Evolutionary conservation across 1,140 invertebrate genomes (phyloP), one percentile per base, ranked within the genome.

Genomic region (Cheumatopsyche charites): DNA sequence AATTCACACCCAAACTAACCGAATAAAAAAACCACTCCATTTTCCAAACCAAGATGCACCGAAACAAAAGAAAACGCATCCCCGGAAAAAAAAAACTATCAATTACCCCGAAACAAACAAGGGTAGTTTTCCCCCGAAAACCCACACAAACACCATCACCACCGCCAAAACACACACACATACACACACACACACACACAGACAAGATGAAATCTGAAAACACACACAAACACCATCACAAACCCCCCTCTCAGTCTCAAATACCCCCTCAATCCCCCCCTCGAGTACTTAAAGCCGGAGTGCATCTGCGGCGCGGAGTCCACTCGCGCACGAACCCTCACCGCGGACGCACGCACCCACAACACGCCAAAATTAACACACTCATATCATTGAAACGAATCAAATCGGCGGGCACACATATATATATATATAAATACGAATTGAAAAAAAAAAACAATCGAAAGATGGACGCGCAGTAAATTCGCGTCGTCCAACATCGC

Each of bases 311-410:
- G 67, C 74, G 52, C 67, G 72, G 74, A 75, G 74, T 75, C 72
- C 74, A 75, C 61, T 75, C 70, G 74, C 74, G 74, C 67, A 75
- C 74, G 74, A 75, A 75, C 68, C 74, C 72, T 72, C 74, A 42
- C 70, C 41, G 70, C 41, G 69, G 52, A 70, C 67, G 71, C 70
- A 75, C 67, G n/a, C n/a, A 36, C 17, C 25, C 62, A 43, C 26
- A 9, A 4, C 43, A 15, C 69, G 41, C n/a, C 9, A 13, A 23
- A 21, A 17, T 25, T 26, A 11, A 68, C 7, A 52, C 5, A 52
- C 5, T 19, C 49, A 52, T 19, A 19, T 62, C 13, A 36, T 41
- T 42, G n/a, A n/a, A n/a, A n/a, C n/a, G n/a, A n/a, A n/a, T n/a
- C n/a, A n/a, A n/a, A n/a, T n/a, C n/a, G n/a, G n/a, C 15, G 43